Conservation (phyloP, 2,797 vertebrate species). For the Cuniculus paca region DNA sequence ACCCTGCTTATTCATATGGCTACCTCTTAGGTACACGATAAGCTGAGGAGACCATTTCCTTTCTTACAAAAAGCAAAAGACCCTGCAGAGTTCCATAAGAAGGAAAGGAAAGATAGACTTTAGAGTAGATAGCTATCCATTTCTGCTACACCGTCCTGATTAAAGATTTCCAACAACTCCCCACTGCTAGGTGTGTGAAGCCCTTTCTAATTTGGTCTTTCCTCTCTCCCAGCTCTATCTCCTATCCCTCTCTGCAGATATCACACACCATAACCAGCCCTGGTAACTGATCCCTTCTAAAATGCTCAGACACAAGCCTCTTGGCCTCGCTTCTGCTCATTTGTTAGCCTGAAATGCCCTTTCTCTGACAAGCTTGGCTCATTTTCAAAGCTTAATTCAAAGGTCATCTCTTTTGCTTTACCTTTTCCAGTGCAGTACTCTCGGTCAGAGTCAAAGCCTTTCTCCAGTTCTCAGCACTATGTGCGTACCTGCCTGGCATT, state of each 20-base stretch:
- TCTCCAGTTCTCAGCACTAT: not conserved
- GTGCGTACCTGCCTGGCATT: not conserved
- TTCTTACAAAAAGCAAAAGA: not conserved
- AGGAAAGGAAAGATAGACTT: not conserved
- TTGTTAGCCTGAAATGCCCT: constrained; percentile 22
- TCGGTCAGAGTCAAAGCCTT: not conserved
- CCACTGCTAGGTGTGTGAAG: too few species aligned
- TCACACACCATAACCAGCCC: not conserved
- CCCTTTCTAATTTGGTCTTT: not conserved
- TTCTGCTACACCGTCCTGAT: not conserved
- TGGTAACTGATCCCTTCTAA: not conserved
- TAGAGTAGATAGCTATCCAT: not conserved
- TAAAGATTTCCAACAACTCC: not conserved
- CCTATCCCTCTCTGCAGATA: not conserved
- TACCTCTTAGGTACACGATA: not conserved
- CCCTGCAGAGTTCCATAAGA: not conserved
- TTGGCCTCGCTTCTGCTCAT: not conserved
- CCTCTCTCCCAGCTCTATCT: not conserved
- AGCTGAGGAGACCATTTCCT: not conserved
- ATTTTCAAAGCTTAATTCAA: constrained; percentile 69
- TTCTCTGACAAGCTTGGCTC: constrained; percentile 65
- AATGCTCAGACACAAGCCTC: not conserved
- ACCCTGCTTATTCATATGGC: not conserved
- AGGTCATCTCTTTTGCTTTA: constrained; percentile 44
- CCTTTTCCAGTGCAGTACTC: not conserved